Conservation (phyloP, 2,113 vertebrate genomes). For the Petrocephalus microphthalmus region DNA sequence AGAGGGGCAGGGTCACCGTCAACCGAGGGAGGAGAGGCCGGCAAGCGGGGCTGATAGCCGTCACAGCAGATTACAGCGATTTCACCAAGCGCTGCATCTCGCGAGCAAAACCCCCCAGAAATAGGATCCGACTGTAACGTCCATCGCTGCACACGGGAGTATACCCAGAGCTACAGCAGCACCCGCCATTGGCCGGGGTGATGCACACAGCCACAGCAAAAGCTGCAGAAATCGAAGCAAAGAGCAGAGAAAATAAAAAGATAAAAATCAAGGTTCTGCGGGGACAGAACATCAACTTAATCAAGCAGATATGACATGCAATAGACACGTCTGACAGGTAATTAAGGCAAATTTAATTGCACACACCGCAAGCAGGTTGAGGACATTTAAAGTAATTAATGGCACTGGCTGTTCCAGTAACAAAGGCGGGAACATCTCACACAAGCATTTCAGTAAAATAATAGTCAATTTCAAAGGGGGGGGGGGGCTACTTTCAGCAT, state of each 20-base stretch:
- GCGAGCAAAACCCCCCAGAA: background rate
- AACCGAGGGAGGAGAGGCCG: background rate
- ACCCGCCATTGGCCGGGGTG: background rate
- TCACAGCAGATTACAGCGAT: slow-evolving; percentile 6
- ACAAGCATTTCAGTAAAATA: slow-evolving; percentile 19
- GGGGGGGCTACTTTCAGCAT: background rate
- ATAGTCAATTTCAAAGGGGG: background rate
- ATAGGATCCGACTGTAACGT: background rate
- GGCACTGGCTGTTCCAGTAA: background rate
- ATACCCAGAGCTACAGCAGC: background rate
- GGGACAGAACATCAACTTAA: background rate
- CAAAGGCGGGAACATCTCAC: background rate
- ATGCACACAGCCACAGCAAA: background rate
- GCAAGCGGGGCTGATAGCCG: background rate
- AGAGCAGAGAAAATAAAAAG: background rate
- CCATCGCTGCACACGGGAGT: background rate
- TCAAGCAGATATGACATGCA: background rate
- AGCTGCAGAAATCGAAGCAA: background rate
- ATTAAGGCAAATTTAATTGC: slow-evolving; percentile 2
- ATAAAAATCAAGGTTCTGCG: background rate
- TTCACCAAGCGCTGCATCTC: background rate
- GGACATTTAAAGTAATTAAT: slow-evolving; percentile 12
- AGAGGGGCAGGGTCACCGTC: background rate
- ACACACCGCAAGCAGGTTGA: background rate
- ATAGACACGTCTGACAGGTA: background rate